Base-by-base conservation (phyloP, 2,797 vertebrate genomes). In the Microctenopoma lineatum region DNA sequence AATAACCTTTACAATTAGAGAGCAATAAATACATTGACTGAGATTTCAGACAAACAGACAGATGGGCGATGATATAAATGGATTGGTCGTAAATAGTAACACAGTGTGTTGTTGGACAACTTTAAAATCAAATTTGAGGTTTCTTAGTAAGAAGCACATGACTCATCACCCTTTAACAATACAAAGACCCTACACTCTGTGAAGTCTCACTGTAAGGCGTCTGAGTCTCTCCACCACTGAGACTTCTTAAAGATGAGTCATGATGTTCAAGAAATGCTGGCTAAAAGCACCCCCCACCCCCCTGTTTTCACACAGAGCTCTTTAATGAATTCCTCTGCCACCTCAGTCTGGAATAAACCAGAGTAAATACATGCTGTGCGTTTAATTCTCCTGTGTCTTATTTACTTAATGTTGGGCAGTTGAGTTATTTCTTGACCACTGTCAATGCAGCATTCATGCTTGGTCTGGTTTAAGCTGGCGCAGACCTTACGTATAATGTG, bases 81-180 rank as follows among this genome's bases (percentile, higher is more conserved):
- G 54, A 21, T 55, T 59, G 18, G 21, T 53, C 8, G 36, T 66
- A 61, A 63, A 39, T 58, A 39, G 18, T 26, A 44, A 6, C 26
- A 7, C 8, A 44, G 3, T 46, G 32, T 54, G 29, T 36, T 59
- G 2, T 66, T 74, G n/a, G 56, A 55, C 16, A 3, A 70, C 66
- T 65, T 82, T 1, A 71, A 80, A 77, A 61, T 78, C 39, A 62
- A 27, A 80, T 61, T 59, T 59, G 11, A 66, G 46, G 36, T 79
- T 85, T 83, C 70, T 21, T 72, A 66, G 80, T 80, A 70, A 89
- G 56, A 16, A 79, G 71, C 34, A 55, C 75, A 84, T 90, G 88
- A 89, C 65, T 90, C 89, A 84, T 41, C 52, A 18, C 15, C n/a
- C 62, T 42, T 75, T 46, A 69, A 84, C 57, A 62, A 74, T 51